Base-by-base conservation (phyloP, 2,888 invertebrate species). In the Drosophila maculinotata region DNA sequence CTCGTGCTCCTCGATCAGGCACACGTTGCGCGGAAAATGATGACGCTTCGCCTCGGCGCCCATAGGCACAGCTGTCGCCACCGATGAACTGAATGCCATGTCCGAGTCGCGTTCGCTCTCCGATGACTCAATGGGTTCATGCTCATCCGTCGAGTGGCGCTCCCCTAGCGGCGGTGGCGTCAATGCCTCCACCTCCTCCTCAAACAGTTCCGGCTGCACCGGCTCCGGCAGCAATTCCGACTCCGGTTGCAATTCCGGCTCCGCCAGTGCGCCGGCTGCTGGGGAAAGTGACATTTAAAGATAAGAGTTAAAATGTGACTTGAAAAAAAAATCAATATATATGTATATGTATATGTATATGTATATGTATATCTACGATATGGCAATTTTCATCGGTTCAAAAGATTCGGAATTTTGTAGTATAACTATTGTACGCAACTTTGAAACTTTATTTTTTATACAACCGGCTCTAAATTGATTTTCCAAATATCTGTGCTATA, bases 101-200 rank as follows among this genome's bases (percentile, higher is more conserved):
- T 95, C 95, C 5, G 94, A 93, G 84, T 95, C 95, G n/a, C 93
- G 92, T 87, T 95, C 96, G 10, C 95, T 95, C 85, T 95, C 96
- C 0, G 95, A 96, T 12, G 93, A 93, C 76, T 94, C 93, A 14
- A 92, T 91, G 5, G 92, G 91, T 3, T 83, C 83, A 26, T 85
- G 80, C 17, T 93, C 93, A 45, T 93, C 93, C 23, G 92, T 90
- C 5, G 91, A 91, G 12, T 83, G 85, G 0, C 44, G 67, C 15
- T 74, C 73, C 0, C 20, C 65, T 23, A 3, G 51, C 51, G 23
- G 47, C 12, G 44, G 38, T 2, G 63, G 63, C 10, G 69, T 42
- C 17, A 53, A 2, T 4, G 62, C 30, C 38, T 52, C 56, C 65
- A 39, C 17, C 12, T 53, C 56, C 12, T 53, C 56, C 14, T 38